Conservation (phyloP, 2,113 vertebrate genomes). For the Actinemys pallida region DNA sequence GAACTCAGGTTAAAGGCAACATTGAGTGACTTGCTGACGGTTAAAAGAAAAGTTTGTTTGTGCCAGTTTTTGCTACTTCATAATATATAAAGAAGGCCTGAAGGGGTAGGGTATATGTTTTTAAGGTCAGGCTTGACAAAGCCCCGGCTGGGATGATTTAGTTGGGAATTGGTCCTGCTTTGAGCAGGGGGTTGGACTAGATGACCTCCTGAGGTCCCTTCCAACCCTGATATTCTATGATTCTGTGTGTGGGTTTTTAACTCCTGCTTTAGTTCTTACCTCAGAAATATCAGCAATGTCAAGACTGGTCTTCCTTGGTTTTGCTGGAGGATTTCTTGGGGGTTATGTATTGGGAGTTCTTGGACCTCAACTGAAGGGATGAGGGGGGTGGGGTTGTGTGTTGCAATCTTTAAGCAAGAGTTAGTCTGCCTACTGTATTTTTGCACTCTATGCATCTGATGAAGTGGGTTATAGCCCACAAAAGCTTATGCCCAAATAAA, state of each 20-base stretch:
- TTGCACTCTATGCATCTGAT: too few species aligned
- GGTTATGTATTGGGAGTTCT: background rate
- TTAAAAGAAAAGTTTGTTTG: background rate
- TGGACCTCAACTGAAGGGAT: fast-evolving
- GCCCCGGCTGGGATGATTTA: too few species aligned
- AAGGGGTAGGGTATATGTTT: background rate
- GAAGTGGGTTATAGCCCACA: too few species aligned
- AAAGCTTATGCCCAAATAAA: too few species aligned
- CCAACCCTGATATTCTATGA: too few species aligned
- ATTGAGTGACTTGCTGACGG: background rate
- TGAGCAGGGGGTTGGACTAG: too few species aligned
- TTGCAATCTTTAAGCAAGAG: fast-evolving
- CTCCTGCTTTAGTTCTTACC: background rate
- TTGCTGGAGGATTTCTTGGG: fast-evolving
- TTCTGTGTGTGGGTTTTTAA: background rate
- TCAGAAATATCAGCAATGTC: fast-evolving
- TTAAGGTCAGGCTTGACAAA: too few species aligned
- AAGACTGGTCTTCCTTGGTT: fast-evolving
- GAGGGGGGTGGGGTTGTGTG: background rate
- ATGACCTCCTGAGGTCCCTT: too few species aligned
- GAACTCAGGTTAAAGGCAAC: background rate
- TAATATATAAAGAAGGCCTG: fast-evolving
- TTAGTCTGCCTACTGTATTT: background rate
- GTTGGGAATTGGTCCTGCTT: too few species aligned
- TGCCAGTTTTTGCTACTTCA: background rate